Evolutionary conservation across 2,797 vertebrate species (phyloP).

Genomic region (Pseudochirops corinnae): DNA sequence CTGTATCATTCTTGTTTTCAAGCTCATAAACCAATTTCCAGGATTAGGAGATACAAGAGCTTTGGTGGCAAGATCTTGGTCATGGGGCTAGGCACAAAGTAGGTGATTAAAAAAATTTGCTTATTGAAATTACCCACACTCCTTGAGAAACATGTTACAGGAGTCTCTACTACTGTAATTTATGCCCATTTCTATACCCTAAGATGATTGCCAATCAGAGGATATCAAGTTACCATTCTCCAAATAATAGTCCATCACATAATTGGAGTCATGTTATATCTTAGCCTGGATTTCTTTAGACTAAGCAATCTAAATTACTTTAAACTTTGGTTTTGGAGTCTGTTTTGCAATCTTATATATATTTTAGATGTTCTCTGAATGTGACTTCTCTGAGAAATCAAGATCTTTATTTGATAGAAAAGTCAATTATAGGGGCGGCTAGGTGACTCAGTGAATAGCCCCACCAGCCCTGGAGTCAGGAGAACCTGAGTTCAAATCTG

Average conservation of each 20-base stretch:
- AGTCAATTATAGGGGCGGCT: neutral
- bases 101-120: neutral
- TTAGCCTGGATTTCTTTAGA: neutral
- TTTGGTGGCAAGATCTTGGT: neutral
- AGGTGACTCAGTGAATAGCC: too few species aligned
- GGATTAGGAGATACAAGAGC: neutral
- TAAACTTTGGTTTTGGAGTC: neutral
- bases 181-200: neutral
- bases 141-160: conserved; percentile 29
- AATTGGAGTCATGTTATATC: neutral
- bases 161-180: neutral
- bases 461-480: too few species aligned
- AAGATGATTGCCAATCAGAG: neutral
- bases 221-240: neutral
- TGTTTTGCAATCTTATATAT: neutral
- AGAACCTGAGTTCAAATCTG: too few species aligned
- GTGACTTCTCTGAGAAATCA: neutral
- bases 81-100: neutral
- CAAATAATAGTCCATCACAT: neutral
- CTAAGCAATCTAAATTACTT: neutral
- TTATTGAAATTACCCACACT: conserved; percentile 55
- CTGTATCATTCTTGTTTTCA: neutral
- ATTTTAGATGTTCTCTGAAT: neutral
- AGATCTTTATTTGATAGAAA: neutral
- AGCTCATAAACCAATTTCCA: neutral